phyloP scores from a whole-genome alignment of 2,113 vertebrate genomes.

The Nothobranchius furzeri region DNA sequence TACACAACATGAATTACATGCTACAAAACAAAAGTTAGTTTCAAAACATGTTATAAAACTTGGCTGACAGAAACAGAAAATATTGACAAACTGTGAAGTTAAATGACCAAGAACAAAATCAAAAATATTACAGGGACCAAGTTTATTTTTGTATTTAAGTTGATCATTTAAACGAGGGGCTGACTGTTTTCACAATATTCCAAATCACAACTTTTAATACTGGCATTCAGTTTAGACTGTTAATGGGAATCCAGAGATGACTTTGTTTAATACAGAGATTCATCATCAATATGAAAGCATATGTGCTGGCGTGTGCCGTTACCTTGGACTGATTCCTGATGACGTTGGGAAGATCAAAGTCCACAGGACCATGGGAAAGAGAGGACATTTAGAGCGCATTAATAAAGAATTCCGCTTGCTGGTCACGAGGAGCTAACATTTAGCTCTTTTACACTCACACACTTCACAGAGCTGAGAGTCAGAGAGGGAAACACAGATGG shows the following conservation, averaged over 20 bases:
- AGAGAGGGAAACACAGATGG: constrained; percentile 9
- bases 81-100: too few relatives aligned
- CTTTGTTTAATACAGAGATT: constrained; percentile 41
- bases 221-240: constrained; percentile 1
- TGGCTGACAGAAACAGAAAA: too few relatives aligned
- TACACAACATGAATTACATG: too few relatives aligned
- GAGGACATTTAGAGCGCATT: constrained; percentile 37
- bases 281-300: constrained; percentile 41
- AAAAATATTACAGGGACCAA: too few relatives aligned
- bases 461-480: background rate
- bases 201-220: constrained; percentile 9
- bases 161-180: too few relatives aligned
- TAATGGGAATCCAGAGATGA: constrained; percentile 10
- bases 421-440: constrained; percentile 2
- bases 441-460: background rate
- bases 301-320: constrained; percentile 26
- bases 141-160: too few relatives aligned
- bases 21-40: too few relatives aligned
- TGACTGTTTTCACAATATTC: too few relatives aligned
- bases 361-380: constrained; percentile 50
- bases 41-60: too few relatives aligned
- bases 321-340: constrained; percentile 77
- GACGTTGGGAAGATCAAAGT: constrained; percentile 48
- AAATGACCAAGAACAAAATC: too few relatives aligned
- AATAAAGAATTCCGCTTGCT: background rate